Conservation (phyloP, 2,888 invertebrate genomes). For the Campopleginae sp. region DNA sequence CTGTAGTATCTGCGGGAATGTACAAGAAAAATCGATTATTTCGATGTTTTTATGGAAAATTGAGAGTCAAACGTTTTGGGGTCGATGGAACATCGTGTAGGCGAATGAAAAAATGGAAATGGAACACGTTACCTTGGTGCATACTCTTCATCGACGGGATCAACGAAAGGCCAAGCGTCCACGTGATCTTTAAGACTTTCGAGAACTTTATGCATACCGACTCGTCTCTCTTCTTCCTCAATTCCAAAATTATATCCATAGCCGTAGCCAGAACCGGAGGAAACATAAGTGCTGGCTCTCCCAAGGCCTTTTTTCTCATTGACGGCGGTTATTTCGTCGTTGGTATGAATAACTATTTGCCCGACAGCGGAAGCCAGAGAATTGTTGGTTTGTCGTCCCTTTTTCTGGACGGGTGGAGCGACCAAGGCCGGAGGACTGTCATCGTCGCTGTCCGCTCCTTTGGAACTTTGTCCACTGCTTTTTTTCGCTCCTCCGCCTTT, state of each 20-base stretch:
- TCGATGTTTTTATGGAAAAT: not conserved
- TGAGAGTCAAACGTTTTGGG: no score
- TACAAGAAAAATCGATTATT: not conserved
- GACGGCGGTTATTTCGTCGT: conserved; percentile 76
- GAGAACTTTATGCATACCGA: conserved; percentile 96
- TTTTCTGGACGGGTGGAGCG: conserved; percentile 78
- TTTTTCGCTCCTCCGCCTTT: conserved; percentile 68
- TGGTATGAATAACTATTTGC: conserved; percentile 90
- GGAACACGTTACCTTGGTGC: conserved; percentile 89
- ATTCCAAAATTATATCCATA: conserved; percentile 80
- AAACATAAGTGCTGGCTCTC: conserved; percentile 75
- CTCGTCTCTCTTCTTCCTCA: conserved; percentile 92
- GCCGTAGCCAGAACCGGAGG: conserved; percentile 78
- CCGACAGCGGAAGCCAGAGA: conserved; percentile 93
- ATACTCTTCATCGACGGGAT: conserved; percentile 96
- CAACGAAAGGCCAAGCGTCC: conserved; percentile 97
- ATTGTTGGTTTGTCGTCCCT: conserved; percentile 93
- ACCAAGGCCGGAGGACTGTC: conserved; percentile 69
- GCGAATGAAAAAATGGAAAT: no score
- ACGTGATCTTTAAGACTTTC: conserved; percentile 94
- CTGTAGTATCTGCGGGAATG: conserved; percentile 85
- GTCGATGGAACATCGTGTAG: no score
- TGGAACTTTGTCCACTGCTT: conserved; percentile 72
- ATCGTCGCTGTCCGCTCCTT: conserved; percentile 77
- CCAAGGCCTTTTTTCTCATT: conserved; percentile 78